Evolutionary conservation across 2,797 vertebrate species (phyloP).

Genomic region (Eupleurogrammus muticus): DNA sequence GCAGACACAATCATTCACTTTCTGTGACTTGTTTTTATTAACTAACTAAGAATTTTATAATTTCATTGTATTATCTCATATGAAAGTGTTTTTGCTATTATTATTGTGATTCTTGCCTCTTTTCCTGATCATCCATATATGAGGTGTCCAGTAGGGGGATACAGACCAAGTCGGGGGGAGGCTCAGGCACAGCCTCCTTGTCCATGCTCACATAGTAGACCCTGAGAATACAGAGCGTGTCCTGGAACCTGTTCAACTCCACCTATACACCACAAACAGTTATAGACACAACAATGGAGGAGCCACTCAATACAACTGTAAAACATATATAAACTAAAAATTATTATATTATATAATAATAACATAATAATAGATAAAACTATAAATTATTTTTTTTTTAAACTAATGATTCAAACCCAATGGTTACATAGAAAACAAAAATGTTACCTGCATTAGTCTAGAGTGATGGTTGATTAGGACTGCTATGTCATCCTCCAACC

Average conservation of each 20-base stretch:
- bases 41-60: background rate
- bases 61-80: background rate
- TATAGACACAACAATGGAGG: background rate
- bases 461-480: conserved; percentile 89
- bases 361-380: too few relatives aligned
- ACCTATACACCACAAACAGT: conserved; percentile 74
- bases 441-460: conserved; percentile 87
- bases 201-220: conserved; percentile 90
- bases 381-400: too few relatives aligned
- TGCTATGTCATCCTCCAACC: conserved; percentile 83
- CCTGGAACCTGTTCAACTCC: conserved; percentile 92
- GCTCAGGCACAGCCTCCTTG: conserved; percentile 73
- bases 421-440: background rate
- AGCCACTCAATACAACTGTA: background rate
- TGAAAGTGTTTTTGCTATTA: background rate
- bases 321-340: background rate
- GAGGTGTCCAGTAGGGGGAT: conserved; percentile 82
- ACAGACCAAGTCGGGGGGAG: conserved; percentile 65
- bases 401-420: too few relatives aligned
- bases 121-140: conserved; percentile 39
- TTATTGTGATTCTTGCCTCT: conserved; percentile 51
- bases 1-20: conserved; percentile 12
- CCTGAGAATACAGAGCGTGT: conserved; percentile 85
- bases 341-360: too few relatives aligned
- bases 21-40: background rate